A percentile compares a stretch with the other conserved stretches of the same genome.
phyloP scores from a whole-genome alignment of 2,797 vertebrate genomes.

The Cryptoblepharus egeriae region DNA sequence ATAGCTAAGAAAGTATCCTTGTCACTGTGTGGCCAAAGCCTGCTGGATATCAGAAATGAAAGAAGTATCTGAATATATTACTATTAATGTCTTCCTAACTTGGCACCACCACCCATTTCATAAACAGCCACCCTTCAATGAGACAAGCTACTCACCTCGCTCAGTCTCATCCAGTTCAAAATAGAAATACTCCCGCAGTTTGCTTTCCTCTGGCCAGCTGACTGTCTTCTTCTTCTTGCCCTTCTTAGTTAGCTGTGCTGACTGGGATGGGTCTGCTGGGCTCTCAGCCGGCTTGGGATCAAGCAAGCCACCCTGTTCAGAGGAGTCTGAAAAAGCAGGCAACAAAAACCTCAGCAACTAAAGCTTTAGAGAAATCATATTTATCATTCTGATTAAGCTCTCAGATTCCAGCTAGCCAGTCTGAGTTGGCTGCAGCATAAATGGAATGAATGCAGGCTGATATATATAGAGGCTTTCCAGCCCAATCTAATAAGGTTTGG shows the following conservation, averaged over 20 bases:
- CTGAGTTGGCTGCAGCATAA: no score
- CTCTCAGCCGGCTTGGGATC: conserved; percentile 3
- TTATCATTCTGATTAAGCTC: no score
- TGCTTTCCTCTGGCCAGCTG: conserved; percentile 90
- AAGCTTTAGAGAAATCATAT: neutral
- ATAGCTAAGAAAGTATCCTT: no score
- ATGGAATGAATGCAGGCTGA: no score
- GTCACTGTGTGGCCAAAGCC: neutral
- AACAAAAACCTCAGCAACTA: neutral
- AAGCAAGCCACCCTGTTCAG: conserved; percentile 69
- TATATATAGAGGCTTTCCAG: neutral
- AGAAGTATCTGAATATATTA: no score
- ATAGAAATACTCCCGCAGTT: conserved; percentile 92
- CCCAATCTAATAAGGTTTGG: no score
- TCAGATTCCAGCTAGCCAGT: no score
- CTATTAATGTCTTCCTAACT: neutral
- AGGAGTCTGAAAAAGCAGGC: conserved; percentile 53
- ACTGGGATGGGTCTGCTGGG: conserved; percentile 75
- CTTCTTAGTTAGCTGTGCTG: conserved; percentile 83
- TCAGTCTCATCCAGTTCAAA: conserved; percentile 95
- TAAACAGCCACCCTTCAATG: neutral
- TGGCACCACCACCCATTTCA: neutral
- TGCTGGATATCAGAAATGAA: neutral
- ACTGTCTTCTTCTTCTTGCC: conserved; percentile 93
- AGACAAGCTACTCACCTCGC: conserved; percentile 78